Base-by-base conservation (phyloP, 2,113 vertebrate species). In the Mixornis gularis region DNA sequence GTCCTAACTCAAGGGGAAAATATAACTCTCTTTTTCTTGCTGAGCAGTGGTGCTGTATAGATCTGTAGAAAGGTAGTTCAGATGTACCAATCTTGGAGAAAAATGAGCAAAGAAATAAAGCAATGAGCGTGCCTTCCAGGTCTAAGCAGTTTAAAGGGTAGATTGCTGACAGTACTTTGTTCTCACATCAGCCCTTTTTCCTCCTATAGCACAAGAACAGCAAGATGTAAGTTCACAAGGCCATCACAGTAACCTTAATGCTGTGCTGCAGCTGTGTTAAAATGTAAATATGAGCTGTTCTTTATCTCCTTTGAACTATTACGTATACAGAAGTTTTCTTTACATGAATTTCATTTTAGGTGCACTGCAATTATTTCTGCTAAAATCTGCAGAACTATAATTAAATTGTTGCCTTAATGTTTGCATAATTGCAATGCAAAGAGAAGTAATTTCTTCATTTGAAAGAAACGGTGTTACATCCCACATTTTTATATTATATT, bases 1-100 rank as follows among this genome's bases (percentile, higher is more conserved):
- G 99, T 99, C 99, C 99, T 99, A 99, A 99, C 99, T 99, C 99
- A 99, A 99, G 99, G 99, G 99, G 99, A 99, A 99, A 99, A 99
- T 99, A 99, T 99, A 99, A 99, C 98, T 98, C 98, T 99, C 98
- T 98, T 98, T 98, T 98, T 99, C 98, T 98, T 97, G 97, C 98
- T 97, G 98, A 98, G 98, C 95, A 96, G 98, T 98, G 98, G 98
- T 98, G 97, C 95, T 96, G 98, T 99, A 99, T 99, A 99, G 99
- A 99, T 99, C 99, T 98, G 98, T 98, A 98, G 98, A 98, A 99
- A 99, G 98, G 98, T 98, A 98, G 98, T 98, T 98, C 97, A 98
- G 98, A 98, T 98, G 97, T 98, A 99, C 99, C 98, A 99, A 99
- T 99, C 99, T 99, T 96, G 70, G 98, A 99, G 99, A 99, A 99